phyloP scores from a whole-genome alignment of 1,140 invertebrate species.

The Penaeus vannamei region DNA sequence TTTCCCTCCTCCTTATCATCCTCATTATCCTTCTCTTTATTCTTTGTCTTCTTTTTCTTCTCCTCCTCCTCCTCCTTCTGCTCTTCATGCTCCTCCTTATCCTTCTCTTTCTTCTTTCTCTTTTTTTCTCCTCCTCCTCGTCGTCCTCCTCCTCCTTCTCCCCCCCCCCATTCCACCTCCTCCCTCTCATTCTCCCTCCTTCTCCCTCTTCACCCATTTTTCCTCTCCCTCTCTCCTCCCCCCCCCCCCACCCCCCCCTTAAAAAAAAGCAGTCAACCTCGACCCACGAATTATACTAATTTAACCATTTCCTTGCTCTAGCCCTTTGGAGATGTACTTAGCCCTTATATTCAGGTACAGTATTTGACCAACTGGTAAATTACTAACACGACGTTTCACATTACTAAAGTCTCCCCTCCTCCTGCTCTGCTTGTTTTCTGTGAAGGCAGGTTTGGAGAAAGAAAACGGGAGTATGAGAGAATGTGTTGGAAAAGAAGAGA shows the following conservation, averaged over 20 bases:
- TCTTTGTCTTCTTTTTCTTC: not conserved
- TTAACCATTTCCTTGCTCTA: slow-evolving; percentile 53
- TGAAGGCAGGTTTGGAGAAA: too few species aligned
- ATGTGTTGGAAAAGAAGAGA: too few species aligned
- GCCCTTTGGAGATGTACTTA: slow-evolving; percentile 65
- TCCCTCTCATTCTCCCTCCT: not conserved
- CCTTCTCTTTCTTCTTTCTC: not conserved
- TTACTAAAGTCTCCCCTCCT: too few species aligned
- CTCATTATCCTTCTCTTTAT: too few species aligned
- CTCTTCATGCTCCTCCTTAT: not conserved
- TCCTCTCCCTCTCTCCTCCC: not conserved
- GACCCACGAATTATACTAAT: slow-evolving; percentile 37
- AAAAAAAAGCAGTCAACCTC: too few species aligned
- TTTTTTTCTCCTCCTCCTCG: not conserved
- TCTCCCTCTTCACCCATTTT: not conserved
- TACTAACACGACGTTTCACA: not conserved
- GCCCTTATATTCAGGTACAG: slow-evolving; percentile 63
- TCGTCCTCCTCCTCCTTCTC: slow-evolving; percentile 1
- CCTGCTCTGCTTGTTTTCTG: too few species aligned
- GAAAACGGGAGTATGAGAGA: too few species aligned
- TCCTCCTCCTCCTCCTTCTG: slow-evolving; percentile 1
- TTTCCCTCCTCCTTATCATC: not conserved
- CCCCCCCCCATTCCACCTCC: not conserved
- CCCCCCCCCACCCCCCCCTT: too few species aligned
- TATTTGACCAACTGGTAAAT: not conserved